These are phyloP conservation scores for Chrysopilus asiliformis DNA, from an alignment of 2,888 invertebrate genomes.

Conservation along the genomic window DNA sequence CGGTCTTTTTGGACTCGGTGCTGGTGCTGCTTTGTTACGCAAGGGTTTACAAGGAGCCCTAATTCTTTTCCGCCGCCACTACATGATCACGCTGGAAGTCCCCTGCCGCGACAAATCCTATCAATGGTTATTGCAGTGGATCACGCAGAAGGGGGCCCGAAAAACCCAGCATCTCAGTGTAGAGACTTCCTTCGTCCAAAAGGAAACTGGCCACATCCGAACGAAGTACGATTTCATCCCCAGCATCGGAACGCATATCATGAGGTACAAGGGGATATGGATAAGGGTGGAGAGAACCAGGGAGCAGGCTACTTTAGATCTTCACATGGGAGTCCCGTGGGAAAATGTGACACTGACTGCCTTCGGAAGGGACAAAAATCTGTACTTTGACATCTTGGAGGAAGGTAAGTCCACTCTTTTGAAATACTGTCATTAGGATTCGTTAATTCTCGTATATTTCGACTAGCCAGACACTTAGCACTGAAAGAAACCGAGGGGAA, in stretches of 20 bases:
- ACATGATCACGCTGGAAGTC: conserved; percentile 92
- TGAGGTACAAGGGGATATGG: conserved; percentile 69
- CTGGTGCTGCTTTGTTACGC: conserved; percentile 72
- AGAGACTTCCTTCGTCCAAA: conserved; percentile 83
- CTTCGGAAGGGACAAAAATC: conserved; percentile 65
- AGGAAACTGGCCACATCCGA: conserved; percentile 79
- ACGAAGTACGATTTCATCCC: conserved; percentile 93
- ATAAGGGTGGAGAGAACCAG: conserved; percentile 83
- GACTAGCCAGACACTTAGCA: conserved; percentile 27
- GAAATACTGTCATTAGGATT: conserved; percentile 1
- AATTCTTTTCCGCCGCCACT: conserved; percentile 68
- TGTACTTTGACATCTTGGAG: conserved; percentile 83
- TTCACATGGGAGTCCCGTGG: conserved; percentile 88
- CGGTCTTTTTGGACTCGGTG: conserved; percentile 84
- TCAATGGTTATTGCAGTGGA: conserved; percentile 94
- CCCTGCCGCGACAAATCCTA: conserved; percentile 95
- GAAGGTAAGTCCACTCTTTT: conserved; percentile 48
- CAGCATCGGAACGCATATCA: conserved; percentile 78
- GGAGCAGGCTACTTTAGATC: conserved; percentile 87
- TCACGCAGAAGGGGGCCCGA: conserved; percentile 72
- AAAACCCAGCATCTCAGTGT: conserved; percentile 93
- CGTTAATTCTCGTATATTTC: conserved; percentile 4
- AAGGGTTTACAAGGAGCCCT: conserved; percentile 66
- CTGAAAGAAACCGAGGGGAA: conserved; percentile 33
- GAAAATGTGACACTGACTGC: conserved; percentile 90